A percentile compares a stretch with the other conserved stretches of the same genome.
Evolutionary conservation across 2,113 vertebrate genomes (phyloP).

Genomic region (Euleptes europaea): DNA sequence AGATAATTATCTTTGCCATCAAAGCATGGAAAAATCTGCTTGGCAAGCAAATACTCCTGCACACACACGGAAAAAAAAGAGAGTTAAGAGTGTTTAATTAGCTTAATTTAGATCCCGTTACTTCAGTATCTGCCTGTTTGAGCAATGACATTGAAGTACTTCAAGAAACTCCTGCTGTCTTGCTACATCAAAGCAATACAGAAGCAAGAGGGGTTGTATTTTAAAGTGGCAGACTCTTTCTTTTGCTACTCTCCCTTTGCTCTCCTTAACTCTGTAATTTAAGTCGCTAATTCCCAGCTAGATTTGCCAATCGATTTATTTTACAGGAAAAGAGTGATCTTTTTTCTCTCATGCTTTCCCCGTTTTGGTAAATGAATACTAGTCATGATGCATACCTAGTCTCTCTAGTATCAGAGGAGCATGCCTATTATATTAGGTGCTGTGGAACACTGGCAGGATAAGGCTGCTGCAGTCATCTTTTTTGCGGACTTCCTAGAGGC

Average conservation of each 20-base stretch:
- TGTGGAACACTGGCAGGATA: no score
- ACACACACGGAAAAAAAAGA: neutral
- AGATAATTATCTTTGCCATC: conserved; percentile 25
- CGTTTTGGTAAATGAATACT: conserved; percentile 62
- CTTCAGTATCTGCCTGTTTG: conserved; percentile 66
- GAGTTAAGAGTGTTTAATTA: conserved; percentile 64
- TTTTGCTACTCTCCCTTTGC: conserved; percentile 71
- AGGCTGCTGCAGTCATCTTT: no score
- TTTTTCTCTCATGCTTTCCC: conserved; percentile 23
- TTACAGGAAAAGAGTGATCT: conserved; percentile 68
- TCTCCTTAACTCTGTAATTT: conserved; percentile 71
- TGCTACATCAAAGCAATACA: conserved; percentile 56
- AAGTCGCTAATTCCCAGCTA: conserved; percentile 70
- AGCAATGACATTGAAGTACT: conserved; percentile 59
- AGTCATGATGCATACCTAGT: no score
- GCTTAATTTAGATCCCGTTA: conserved; percentile 67
- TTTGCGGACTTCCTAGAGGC: no score
- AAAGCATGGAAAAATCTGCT: conserved; percentile 47
- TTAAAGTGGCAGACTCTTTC: conserved; percentile 68
- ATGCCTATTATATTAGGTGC: no score
- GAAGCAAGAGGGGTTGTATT: conserved; percentile 58
- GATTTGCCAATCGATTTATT: conserved; percentile 74
- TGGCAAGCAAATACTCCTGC: conserved; percentile 44
- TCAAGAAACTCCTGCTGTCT: conserved; percentile 58
- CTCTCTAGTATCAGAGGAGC: no score